phyloP scores from a whole-genome alignment of 1,140 invertebrate species.

The Plodia interpunctella region DNA sequence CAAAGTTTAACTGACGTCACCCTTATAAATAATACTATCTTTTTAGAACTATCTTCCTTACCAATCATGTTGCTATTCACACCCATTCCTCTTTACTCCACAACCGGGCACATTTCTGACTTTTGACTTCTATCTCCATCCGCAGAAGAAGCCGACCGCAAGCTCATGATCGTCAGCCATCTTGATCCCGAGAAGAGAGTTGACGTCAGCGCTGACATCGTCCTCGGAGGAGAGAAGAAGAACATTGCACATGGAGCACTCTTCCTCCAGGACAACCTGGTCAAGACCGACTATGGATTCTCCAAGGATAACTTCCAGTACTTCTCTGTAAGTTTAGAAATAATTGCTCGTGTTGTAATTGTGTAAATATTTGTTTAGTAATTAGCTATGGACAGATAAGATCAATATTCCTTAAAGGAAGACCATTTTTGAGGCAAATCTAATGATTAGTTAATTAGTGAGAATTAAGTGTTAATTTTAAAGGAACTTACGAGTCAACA shows the following conservation, averaged over 20 bases:
- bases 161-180: slow-evolving; percentile 77
- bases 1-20: no score
- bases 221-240: slow-evolving; percentile 77
- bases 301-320: slow-evolving; percentile 81
- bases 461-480: no score
- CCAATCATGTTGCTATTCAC: not conserved
- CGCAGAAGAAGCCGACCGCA: slow-evolving; percentile 68
- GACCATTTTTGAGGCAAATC: no score
- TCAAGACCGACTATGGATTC: slow-evolving; percentile 81
- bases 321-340: slow-evolving; percentile 70
- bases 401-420: no score
- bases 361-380: no score
- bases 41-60: no score
- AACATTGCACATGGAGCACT: slow-evolving; percentile 79
- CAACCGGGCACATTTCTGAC: not conserved
- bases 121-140: slow-evolving; percentile 21
- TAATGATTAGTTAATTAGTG: no score
- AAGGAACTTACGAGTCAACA: no score
- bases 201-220: slow-evolving; percentile 78
- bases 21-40: no score
- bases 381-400: no score
- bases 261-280: slow-evolving; percentile 82
- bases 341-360: no score
- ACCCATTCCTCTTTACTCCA: not conserved
- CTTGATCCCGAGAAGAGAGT: slow-evolving; percentile 81